These are phyloP conservation scores for Betta splendens DNA, from an alignment of 2,797 vertebrate genomes.

Conservation along the genomic window DNA sequence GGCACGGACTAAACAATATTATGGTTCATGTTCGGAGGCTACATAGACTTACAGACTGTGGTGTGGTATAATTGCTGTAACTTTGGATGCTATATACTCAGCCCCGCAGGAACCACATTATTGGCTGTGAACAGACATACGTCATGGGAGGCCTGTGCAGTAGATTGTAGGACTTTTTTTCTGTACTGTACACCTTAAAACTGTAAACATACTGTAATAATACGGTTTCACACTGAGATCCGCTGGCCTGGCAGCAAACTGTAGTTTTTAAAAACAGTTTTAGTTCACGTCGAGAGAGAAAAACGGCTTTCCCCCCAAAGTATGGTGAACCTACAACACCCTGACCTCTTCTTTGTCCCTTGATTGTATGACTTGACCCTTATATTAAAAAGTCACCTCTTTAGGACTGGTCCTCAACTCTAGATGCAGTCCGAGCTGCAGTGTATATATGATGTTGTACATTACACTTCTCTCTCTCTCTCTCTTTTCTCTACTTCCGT, in stretches of 20 bases:
- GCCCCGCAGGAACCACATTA: constrained; percentile 91
- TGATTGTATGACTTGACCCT: constrained; percentile 99
- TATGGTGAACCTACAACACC: constrained; percentile 99
- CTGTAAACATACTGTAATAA: constrained; percentile 99
- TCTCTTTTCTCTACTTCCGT: constrained; percentile 78
- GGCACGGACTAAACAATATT: constrained; percentile 75
- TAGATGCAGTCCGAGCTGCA: constrained; percentile 95
- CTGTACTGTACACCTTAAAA: constrained; percentile 99
- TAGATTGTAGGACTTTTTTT: constrained; percentile 96
- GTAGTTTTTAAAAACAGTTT: constrained; percentile 99
- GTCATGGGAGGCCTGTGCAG: constrained; percentile 96
- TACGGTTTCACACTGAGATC: constrained; percentile 96
- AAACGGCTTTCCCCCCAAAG: constrained; percentile 98
- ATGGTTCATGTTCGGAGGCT: constrained; percentile 85
- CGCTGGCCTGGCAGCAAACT: constrained; percentile 97
- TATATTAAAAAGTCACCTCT: constrained; percentile 95
- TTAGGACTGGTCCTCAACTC: constrained; percentile 99
- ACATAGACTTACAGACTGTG: constrained; percentile 89
- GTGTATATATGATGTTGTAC: constrained; percentile 99
- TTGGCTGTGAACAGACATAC: constrained; percentile 91
- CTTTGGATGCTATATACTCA: constrained; percentile 86
- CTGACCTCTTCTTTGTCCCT: constrained; percentile 99
- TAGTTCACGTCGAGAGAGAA: constrained; percentile 92
- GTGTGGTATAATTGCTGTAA: constrained; percentile 92
- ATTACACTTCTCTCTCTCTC: constrained; percentile 89